These are phyloP conservation scores for Chloroceryle amazona DNA, from an alignment of 2,797 vertebrate species.

Conservation along the genomic window DNA sequence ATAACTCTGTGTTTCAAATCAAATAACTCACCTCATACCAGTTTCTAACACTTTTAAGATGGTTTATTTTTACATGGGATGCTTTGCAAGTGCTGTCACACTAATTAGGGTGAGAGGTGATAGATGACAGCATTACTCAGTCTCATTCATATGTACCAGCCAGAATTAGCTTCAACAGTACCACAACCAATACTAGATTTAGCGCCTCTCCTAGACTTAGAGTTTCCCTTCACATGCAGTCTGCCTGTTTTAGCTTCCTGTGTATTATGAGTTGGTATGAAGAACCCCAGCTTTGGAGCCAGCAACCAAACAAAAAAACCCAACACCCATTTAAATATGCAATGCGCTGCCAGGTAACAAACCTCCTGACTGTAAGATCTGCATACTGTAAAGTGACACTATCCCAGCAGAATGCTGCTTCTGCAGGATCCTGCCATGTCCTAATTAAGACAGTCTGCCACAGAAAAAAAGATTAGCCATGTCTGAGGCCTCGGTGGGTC, in stretches of 20 bases:
- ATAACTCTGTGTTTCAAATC: slow-evolving; percentile 7
- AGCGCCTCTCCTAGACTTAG: not conserved
- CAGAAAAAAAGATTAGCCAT: slow-evolving; percentile 45
- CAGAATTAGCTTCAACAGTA: not conserved
- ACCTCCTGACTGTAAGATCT: not conserved
- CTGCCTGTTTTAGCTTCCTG: not conserved
- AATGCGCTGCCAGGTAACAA: slow-evolving; percentile 12
- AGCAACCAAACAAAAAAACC: accelerated
- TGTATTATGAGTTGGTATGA: not conserved
- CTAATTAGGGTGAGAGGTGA: not conserved
- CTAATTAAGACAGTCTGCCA: slow-evolving; percentile 46
- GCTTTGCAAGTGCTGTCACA: not conserved
- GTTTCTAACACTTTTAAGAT: not conserved
- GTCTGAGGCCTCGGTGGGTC: not conserved
- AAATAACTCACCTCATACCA: not conserved
- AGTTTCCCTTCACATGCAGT: not conserved
- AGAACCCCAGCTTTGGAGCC: not conserved
- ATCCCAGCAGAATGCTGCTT: not conserved
- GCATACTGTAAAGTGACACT: not conserved
- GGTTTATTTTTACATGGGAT: not conserved
- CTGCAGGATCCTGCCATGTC: not conserved
- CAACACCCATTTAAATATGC: not conserved
- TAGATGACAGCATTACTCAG: not conserved
- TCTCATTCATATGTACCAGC: not conserved
- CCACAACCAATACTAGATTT: not conserved